Conservation (phyloP, 2,888 invertebrate species). For the Apotomis capreana region DNA sequence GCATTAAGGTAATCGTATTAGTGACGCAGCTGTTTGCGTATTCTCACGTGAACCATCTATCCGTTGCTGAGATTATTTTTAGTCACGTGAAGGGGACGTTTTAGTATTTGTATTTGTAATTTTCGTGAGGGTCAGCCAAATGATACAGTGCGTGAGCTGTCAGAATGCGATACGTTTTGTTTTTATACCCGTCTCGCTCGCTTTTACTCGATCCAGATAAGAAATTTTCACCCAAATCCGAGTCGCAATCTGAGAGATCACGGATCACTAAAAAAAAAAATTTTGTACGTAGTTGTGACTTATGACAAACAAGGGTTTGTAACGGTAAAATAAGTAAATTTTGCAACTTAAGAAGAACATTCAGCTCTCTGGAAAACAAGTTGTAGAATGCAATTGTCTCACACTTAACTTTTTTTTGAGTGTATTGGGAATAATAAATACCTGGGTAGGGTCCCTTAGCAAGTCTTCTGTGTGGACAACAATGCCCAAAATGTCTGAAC, state of each 20-base stretch:
- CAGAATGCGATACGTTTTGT: too few species aligned
- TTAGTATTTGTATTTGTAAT: not conserved
- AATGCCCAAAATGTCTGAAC: constrained; percentile 93
- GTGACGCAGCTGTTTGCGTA: not conserved
- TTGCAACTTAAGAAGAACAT: too few species aligned
- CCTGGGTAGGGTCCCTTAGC: constrained; percentile 91
- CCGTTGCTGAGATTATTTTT: constrained; percentile 23
- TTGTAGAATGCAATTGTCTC: not conserved
- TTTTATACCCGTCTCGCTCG: too few species aligned
- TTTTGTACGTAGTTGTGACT: too few species aligned
- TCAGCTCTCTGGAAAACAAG: not conserved
- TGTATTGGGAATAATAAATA: constrained; percentile 49
- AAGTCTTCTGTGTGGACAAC: constrained; percentile 97
- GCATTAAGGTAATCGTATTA: not conserved
- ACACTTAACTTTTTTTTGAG: not conserved
- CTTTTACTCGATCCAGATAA: too few species aligned
- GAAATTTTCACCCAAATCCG: too few species aligned
- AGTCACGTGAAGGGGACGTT: constrained; percentile 13
- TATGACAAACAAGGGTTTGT: too few species aligned
- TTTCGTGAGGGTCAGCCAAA: constrained; percentile 10
- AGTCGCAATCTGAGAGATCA: too few species aligned
- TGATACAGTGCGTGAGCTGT: not conserved
- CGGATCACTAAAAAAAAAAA: too few species aligned
- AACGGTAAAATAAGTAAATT: too few species aligned
- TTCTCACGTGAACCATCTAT: constrained; percentile 12